phyloP scores from a whole-genome alignment of 2,797 vertebrate species.

The Chaetodon trifasciatus region DNA sequence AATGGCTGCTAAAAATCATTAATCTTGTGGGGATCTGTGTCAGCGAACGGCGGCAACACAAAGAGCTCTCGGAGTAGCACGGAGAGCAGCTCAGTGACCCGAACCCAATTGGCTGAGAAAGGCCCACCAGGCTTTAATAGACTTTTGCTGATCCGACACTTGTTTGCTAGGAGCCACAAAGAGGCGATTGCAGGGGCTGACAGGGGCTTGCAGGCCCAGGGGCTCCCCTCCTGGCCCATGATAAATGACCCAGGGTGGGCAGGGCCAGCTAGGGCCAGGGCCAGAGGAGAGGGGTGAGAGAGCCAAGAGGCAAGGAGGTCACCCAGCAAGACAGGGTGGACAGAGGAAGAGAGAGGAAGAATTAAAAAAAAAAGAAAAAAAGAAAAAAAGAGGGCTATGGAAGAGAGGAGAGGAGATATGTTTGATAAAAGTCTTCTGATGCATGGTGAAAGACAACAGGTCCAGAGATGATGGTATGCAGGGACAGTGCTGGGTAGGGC shows the following conservation, averaged over 20 bases:
- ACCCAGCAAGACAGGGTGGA: slow-evolving; percentile 62
- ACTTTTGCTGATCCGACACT: slow-evolving; percentile 99
- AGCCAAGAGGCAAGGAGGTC: slow-evolving; percentile 72
- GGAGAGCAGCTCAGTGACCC: slow-evolving; percentile 99
- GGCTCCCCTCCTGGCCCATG: slow-evolving; percentile 94
- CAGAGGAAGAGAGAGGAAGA: slow-evolving; percentile 43
- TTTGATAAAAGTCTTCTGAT: slow-evolving; percentile 44
- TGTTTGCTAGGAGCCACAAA: slow-evolving; percentile 99
- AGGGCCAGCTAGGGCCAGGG: slow-evolving; percentile 78
- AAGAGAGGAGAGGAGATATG: slow-evolving; percentile 49
- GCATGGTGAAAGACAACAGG: slow-evolving; percentile 30
- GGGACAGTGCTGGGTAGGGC: neutral
- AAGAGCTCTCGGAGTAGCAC: slow-evolving; percentile 92
- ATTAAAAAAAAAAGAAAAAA: slow-evolving; percentile 7
- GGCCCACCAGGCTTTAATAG: slow-evolving; percentile 99
- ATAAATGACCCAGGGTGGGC: slow-evolving; percentile 96
- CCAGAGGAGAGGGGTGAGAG: slow-evolving; percentile 77
- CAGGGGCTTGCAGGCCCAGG: slow-evolving; percentile 95
- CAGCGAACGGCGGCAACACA: slow-evolving; percentile 92
- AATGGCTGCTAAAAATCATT: slow-evolving; percentile 94
- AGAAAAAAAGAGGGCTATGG: slow-evolving; percentile 5
- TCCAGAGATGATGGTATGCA: slow-evolving; percentile 16
- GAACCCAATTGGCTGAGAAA: slow-evolving; percentile 99
- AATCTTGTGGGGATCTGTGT: slow-evolving; percentile 96
- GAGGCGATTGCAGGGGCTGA: slow-evolving; percentile 98